Evolutionary conservation across 2,888 invertebrate species (phyloP), one percentile per base, ranked within the genome.

Genomic region (Euspilapteryx auroguttella): DNA sequence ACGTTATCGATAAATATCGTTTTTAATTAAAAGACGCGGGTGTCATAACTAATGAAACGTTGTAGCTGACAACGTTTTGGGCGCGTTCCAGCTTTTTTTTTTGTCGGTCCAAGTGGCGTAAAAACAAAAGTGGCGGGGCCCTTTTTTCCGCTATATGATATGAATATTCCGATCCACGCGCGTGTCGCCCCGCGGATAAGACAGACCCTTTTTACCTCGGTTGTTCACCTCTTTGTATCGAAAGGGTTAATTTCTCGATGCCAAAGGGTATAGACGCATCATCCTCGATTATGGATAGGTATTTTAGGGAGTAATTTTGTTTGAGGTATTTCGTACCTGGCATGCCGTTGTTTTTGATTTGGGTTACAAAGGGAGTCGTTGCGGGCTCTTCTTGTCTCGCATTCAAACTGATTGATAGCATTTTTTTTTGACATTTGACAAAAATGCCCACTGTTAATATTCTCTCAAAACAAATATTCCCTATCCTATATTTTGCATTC

Each of bases 141-240:
- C 23, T 41, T 41, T 46, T 45, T 45, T 42, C n/a, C n/a, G n/a
- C n/a, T n/a, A n/a, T n/a, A n/a, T n/a, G n/a, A n/a, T n/a, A n/a
- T 6, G 63, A 64, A 63, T 68, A 61, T 69, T 65, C 56, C 59
- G 52, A 54, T 49, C 47, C 58, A 57, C 55, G 56, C 54, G 47
- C 51, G 46, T 55, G 55, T 55, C 55, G 49, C 49, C 50, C 57
- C 43, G 49, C 48, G 52, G 51, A 53, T 54, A 47, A 53, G 34
- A 34, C 32, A 28, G 25, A 30, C 13, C 24, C 21, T 15, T 61
- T 59, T 54, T 58, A 62, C 61, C 24, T 28, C 14, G 73, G 69
- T 71, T 69, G 68, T 73, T 73, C 73, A 71, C 71, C 71, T 71
- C 28, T 34, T 25, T 58, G 44, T 52, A 59, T 55, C 57, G 57